Evolutionary conservation across 2,888 invertebrate species (phyloP), one percentile per base, ranked within the genome.

Genomic region (Dryomyza anilis): DNA sequence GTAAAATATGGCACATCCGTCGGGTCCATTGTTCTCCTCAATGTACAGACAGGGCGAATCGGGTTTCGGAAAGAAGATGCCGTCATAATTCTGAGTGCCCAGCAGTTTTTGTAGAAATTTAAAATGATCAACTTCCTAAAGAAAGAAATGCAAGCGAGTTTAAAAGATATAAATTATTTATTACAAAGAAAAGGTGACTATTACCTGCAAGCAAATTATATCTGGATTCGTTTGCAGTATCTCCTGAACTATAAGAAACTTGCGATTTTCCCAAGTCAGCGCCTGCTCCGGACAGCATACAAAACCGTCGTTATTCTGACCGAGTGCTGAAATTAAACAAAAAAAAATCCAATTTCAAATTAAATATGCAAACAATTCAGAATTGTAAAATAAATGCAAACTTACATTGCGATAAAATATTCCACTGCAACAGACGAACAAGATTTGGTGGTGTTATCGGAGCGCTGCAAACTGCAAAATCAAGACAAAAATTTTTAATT

Each of bases 1-100:
- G 78, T 87, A 91, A 80, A 92, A 92, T 58, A 92, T 85, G 29
- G 92, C 91, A 80, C 92, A 92, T 8, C 92, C 92, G 80, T 92
- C 92, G 0, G 92, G 91, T 1, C 92, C 92, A 73, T 89, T 89
- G 76, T 91, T 91, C 69, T 88, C 87, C 67, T 86, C 85, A 50
- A 90, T 86, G 74, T 91, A 90, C 50, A 91, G 83, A 79, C 91
- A 91, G 0, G 92, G 92, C 0, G 91, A 92, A 74, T 91, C 90
- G 0, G 91, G 91, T 81, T 92, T 92, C 0, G 91, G 89, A 74
- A 88, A 88, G 80, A 91, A 92, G 71, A 87, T 84, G 4, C 92
- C 92, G 0, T 83, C 81, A 75, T 89, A 91, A 23, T 90, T 90
- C 78, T 89, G 87, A 0, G 86, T 85, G 8, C 85, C 85, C 69